These are phyloP conservation scores for Semicossyphus pulcher DNA, from an alignment of 2,113 vertebrate species.

Conservation along the genomic window DNA sequence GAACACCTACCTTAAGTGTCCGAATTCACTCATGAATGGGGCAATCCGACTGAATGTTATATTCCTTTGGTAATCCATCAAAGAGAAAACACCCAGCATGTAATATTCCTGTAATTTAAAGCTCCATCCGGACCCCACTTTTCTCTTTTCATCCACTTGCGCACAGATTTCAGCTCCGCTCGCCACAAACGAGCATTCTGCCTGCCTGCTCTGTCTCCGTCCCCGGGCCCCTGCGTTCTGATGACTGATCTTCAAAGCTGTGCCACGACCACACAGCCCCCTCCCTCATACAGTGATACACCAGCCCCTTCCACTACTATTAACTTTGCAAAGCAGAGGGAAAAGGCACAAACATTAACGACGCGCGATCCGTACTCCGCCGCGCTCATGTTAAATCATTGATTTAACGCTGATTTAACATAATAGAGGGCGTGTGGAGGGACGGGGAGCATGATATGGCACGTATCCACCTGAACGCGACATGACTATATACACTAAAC, in stretches of 20 bases:
- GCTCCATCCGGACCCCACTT: conserved; percentile 58
- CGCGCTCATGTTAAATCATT: conserved; percentile 8
- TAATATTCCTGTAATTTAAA: conserved; percentile 62
- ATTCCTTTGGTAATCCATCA: conserved; percentile 80
- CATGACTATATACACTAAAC: not conserved
- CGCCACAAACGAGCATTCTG: conserved; percentile 45
- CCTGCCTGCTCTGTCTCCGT: conserved; percentile 59
- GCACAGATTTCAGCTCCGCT: conserved; percentile 68
- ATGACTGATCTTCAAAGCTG: conserved; percentile 85
- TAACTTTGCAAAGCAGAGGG: conserved; percentile 75
- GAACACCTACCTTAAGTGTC: conserved; percentile 77
- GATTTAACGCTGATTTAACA: conserved; percentile 28
- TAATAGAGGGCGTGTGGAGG: conserved; percentile 4
- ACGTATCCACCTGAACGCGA: not conserved
- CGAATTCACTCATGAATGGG: conserved; percentile 67
- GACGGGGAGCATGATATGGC: not conserved
- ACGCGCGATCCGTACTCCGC: conserved; percentile 22
- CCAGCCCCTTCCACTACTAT: conserved; percentile 70
- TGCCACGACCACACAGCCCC: conserved; percentile 79
- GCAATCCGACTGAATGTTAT: conserved; percentile 63
- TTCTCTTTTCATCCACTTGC: conserved; percentile 62
- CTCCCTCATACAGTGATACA: conserved; percentile 42
- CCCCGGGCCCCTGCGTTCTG: conserved; percentile 76
- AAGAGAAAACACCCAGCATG: conserved; percentile 60
- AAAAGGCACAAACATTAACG: conserved; percentile 65